These are phyloP conservation scores for Venustaconcha ellipsiformis DNA, from an alignment of 1,140 invertebrate species.

Conservation along the genomic window DNA sequence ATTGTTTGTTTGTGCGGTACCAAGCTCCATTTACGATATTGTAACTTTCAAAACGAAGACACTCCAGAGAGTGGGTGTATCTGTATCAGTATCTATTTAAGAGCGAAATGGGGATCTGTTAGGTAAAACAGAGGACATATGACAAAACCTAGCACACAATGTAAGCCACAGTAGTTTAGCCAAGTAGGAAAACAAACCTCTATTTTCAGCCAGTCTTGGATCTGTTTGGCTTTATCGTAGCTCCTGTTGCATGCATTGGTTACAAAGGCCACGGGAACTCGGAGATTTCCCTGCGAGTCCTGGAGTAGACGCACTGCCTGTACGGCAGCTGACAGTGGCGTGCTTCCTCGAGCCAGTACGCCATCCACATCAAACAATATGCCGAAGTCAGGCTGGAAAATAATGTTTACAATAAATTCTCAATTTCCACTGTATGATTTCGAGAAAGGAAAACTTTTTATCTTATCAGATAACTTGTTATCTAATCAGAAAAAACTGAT, in stretches of 20 bases:
- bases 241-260: slow-evolving; percentile 79
- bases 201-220: slow-evolving; percentile 76
- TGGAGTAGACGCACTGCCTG: slow-evolving; percentile 73
- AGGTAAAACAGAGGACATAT: no score
- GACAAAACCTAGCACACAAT: neutral
- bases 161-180: neutral
- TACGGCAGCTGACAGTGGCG: slow-evolving; percentile 75
- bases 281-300: slow-evolving; percentile 73
- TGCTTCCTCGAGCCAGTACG: slow-evolving; percentile 77
- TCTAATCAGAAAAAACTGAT: no score
- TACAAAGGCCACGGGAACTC: slow-evolving; percentile 79
- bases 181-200: slow-evolving; percentile 68
- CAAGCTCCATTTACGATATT: no score
- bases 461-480: no score
- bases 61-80: no score
- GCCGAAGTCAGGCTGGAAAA: slow-evolving; percentile 71
- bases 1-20: no score
- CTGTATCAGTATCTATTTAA: no score
- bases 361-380: slow-evolving; percentile 82
- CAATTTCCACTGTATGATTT: no score
- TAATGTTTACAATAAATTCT: neutral
- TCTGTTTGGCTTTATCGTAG: slow-evolving; percentile 75
- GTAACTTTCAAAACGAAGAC: no score
- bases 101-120: no score
- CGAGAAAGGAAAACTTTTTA: no score